Evolutionary conservation across 1,140 invertebrate species (phyloP).

Genomic region (Ganaspis sp.): DNA sequence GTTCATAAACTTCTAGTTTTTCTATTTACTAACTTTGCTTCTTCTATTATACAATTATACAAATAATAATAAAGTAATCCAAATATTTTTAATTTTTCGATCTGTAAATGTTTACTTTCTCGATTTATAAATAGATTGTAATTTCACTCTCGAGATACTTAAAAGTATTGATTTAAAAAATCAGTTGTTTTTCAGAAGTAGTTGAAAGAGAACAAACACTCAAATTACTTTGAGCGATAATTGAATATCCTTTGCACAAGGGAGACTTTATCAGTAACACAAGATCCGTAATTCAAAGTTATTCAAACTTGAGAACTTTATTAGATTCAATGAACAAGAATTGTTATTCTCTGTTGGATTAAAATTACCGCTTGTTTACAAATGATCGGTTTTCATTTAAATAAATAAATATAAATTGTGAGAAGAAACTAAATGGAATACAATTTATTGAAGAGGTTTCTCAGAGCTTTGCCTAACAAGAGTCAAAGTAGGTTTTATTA

Average conservation of each 20-base stretch:
- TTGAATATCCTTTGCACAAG: not conserved
- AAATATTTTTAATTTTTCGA: too few relatives aligned
- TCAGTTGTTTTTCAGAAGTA: not conserved
- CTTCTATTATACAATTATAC: too few relatives aligned
- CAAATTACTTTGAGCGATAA: not conserved
- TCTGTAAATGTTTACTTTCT: too few relatives aligned
- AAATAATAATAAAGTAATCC: too few relatives aligned
- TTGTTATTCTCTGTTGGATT: not conserved
- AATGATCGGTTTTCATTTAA: not conserved
- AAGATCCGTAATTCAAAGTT: not conserved
- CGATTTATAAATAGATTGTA: too few relatives aligned
- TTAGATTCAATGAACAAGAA: not conserved
- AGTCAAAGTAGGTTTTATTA: not conserved
- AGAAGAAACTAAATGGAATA: not conserved
- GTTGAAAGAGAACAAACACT: not conserved
- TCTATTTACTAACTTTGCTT: too few relatives aligned
- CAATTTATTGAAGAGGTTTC: not conserved
- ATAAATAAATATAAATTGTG: not conserved
- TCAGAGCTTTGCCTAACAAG: not conserved
- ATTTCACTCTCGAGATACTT: too few relatives aligned
- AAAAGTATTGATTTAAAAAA: too few relatives aligned
- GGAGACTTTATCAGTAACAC: not conserved
- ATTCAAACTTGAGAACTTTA: not conserved
- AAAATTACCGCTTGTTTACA: not conserved
- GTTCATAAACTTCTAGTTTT: too few relatives aligned